Conservation (phyloP, 2,888 invertebrate genomes). For the Nomada lathburiana region DNA sequence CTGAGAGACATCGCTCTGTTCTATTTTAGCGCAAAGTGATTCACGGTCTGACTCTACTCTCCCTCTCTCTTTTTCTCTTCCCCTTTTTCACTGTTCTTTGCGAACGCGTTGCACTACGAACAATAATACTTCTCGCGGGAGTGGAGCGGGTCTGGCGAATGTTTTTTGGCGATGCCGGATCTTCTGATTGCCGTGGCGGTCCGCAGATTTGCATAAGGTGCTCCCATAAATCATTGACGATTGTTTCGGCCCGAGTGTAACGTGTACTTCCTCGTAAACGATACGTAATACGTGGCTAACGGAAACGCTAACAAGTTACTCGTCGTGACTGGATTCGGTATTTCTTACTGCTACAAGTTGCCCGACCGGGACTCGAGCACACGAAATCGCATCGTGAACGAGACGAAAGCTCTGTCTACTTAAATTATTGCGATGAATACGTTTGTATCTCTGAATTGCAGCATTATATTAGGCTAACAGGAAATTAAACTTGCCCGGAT, state of each 20-base stretch:
- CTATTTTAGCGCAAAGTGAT: constrained; percentile 46
- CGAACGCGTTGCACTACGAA: constrained; percentile 19
- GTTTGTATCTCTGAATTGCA: background rate
- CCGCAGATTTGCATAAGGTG: constrained; percentile 61
- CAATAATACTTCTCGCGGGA: constrained; percentile 46
- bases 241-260: constrained; percentile 23
- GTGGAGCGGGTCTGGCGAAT: constrained; percentile 44
- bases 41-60: constrained; percentile 23
- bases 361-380: background rate
- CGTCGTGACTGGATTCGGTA: constrained; percentile 24
- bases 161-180: constrained; percentile 36
- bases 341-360: background rate
- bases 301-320: constrained; percentile 36
- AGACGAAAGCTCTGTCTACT: constrained; percentile 1
- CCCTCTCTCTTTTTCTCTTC: background rate
- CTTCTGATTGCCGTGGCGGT: constrained; percentile 8
- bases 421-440: background rate
- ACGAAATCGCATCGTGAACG: background rate
- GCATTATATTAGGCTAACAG: background rate
- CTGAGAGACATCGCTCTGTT: constrained; percentile 8
- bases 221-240: constrained; percentile 61
- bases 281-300: constrained; percentile 44
- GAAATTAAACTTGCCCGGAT: too few relatives aligned
- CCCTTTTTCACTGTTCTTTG: background rate
- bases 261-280: constrained; percentile 52